Base-by-base conservation (phyloP, 1,140 invertebrate genomes). In the Temnothorax longispinosus region DNA sequence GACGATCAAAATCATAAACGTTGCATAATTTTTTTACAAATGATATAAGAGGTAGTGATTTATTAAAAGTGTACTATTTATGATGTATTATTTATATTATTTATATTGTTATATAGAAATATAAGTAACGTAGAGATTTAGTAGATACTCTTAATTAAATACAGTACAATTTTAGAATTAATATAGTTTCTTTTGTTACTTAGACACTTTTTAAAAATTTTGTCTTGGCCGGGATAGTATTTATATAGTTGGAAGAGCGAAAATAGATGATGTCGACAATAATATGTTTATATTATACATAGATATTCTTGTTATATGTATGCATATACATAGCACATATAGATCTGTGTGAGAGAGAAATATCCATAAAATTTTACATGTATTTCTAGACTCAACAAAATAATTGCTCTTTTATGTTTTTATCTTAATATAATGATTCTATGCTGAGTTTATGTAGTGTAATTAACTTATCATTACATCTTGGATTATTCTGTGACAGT, bases 401-500 rank as follows among this genome's bases (percentile, higher is more conserved):
- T 69, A 69, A 67, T 67, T 41, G n/a, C 10, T 13, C 15, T 52
- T 35, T n/a, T 10, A n/a, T n/a, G 15, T 52, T 18, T 13, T 41
- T 4, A 64, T 60, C 27, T 32, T 32, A n/a, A 32, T 35, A 8
- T 7, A 47, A 77, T 10, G 41, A 13, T n/a, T 18, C 3, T 3
- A 18, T 27, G 21, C 7, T 32, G 32, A 41, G 35, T 67, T 67
- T 67, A 41, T 4, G 6, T 11, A 3, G 2, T 10, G 2, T 38
- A 71, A 69, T 69, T 56, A 54, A 69, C 38, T 56, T 32, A 56
- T 41, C 8, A 27, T 71, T 18, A 54, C 10, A 44, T 5, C 21
- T 71, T 81, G 78, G 13, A 62, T 75, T 74, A 84, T 75, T 60
- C n/a, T 21, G 8, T 41, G 13, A 54, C 32, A 54, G 52, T 82